Evolutionary conservation across 1,140 invertebrate species (phyloP), one percentile per base, ranked within the genome.

Genomic region (Probaryconus sp.): DNA sequence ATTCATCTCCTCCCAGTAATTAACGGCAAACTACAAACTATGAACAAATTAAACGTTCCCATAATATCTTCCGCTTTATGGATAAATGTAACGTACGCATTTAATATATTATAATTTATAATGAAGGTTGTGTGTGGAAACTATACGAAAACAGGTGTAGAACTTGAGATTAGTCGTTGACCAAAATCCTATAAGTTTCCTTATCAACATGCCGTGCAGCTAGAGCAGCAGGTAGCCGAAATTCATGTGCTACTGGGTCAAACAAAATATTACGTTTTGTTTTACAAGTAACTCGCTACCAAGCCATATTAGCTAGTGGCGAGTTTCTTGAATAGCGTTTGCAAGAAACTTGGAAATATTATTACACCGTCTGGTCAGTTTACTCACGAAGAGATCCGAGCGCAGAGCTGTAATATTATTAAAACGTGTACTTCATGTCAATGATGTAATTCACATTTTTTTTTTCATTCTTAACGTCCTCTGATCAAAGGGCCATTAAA

Each of bases 201-300:
- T 55, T 35, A 55, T 28, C 35, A 30, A 20, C 35, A 16, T 30
- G 42, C 30, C 37, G n/a, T 20, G 24, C 18, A 37, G 26, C 21
- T 30, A 24, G 37, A 9, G 30, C 40, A 55, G 33, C 26, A 53
- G n/a, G n/a, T n/a, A n/a, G n/a, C n/a, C n/a, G n/a, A 26, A 30
- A 40, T 55, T 40, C 31, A 37, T 6, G n/a, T 20, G 7, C 14
- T 11, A 42, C 18, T 55, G 24, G 13, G 24, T 6, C 50, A 55
- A n/a, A n/a, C n/a, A n/a, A 55, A 55, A 42, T 55, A 42, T 55
- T 55, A 33, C 24, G 43, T 43, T 55, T 55, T 38, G 35, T 42
- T 42, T 13, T 9, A 14, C 4, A 53, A 56, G 26, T 43, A 43
- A 38, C 16, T 2, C 20, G 14, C n/a, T 5, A 50, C n/a, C 24